A percentile compares a stretch with the other conserved stretches of the same genome.
Evolutionary conservation across 64 coral and sea anemone species (phyloP).

Genomic region (Dendrophyllia cribrosa): DNA sequence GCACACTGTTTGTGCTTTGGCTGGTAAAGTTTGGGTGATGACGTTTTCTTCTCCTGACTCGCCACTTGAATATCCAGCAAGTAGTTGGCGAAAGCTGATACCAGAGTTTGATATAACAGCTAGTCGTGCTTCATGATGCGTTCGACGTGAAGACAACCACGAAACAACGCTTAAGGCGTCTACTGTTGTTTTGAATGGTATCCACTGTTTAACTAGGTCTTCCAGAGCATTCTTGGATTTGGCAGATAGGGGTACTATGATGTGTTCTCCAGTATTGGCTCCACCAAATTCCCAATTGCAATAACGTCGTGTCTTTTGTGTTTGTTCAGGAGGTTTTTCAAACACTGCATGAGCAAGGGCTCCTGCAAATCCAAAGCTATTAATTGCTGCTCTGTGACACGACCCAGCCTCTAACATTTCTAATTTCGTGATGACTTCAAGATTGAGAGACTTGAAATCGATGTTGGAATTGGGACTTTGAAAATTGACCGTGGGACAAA

Average conservation of each 20-base stretch:
- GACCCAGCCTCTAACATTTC: neutral
- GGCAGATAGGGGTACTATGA: neutral
- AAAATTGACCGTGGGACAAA: slow-evolving; percentile 19
- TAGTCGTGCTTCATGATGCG: neutral
- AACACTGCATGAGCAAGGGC: neutral
- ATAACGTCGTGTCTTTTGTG: neutral
- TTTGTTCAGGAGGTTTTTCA: neutral
- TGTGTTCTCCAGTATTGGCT: neutral
- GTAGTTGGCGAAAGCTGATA: neutral
- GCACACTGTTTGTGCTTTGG: neutral
- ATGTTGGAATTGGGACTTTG: neutral
- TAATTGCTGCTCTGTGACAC: neutral
- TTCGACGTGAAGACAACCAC: slow-evolving; percentile 1
- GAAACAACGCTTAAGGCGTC: neutral
- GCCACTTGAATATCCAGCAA: neutral
- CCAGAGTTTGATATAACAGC: slow-evolving; percentile 9
- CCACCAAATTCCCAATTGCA: neutral
- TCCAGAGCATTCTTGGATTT: neutral
- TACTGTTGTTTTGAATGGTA: neutral
- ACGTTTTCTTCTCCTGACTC: neutral
- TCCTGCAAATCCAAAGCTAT: neutral
- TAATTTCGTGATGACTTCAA: neutral
- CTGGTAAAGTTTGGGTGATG: neutral
- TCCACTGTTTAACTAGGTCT: neutral
- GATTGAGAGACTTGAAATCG: neutral